Evolutionary conservation across 2,888 invertebrate species (phyloP), one percentile per base, ranked within the genome.

Genomic region (Tineola bisselliella): DNA sequence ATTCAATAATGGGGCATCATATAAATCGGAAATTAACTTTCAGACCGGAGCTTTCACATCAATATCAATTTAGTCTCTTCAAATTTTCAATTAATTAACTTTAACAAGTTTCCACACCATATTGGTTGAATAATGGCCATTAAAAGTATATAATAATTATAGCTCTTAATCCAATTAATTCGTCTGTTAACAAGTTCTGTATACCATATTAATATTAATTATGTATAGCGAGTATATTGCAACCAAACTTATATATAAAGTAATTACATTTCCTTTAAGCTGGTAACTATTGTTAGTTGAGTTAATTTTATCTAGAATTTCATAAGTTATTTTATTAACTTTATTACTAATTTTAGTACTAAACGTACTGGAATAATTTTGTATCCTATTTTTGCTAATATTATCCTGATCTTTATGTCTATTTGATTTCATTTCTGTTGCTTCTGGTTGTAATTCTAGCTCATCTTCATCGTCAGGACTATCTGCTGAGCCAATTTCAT

Each of bases 401-500:
- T 68, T 65, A 72, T 75, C 64, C 68, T 70, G 15, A 63, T 66
- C 58, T 64, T 69, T 69, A 18, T 64, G 64, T 33, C 62, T 31
- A 62, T 68, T 66, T 52, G 64, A 62, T 62, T 66, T 63, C 0
- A 67, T 63, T 12, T 68, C 63, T 60, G 67, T 64, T 56, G 75
- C 75, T n/a, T 75, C 75, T n/a, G 69, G 73, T 1, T 65, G 67
- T 8, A 66, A 60, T 61, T 81, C 81, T 30, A 68, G 75, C 44
- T 86, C 86, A 60, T 90, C 90, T 69, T 90, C 90, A 65, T 92
- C 92, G 68, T 91, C 90, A 64, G 91, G 90, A 65, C 90, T 89
- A 73, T 93, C 93, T 25, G 92, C 92, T 12, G 92, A 92, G 19
- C 92, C 92, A 65, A 90, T 90, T 69, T 91, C 91, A 69, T 92